These are phyloP conservation scores for Anorthoa munda DNA, from an alignment of 2,888 invertebrate species.

Conservation along the genomic window DNA sequence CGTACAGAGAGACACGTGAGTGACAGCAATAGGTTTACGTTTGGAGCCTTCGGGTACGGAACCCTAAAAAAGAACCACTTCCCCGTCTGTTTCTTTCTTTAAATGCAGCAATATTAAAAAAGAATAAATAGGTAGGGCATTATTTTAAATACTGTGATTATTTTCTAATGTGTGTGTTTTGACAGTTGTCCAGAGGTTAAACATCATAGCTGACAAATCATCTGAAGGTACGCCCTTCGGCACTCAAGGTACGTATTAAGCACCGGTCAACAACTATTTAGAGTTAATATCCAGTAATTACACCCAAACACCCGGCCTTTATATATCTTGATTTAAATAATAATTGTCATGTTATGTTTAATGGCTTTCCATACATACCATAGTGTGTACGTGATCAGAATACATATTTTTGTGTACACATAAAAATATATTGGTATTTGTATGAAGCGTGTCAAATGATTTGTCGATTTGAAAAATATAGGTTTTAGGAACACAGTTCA, in stretches of 20 bases:
- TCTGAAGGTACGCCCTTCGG: slow-evolving; percentile 88
- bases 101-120: no score
- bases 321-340: slow-evolving; percentile 61
- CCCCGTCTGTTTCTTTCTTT: no score
- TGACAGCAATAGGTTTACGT: no score
- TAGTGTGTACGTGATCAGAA: slow-evolving; percentile 18
- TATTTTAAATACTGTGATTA: slow-evolving; percentile 47
- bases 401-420: slow-evolving; percentile 9
- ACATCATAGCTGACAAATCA: slow-evolving; percentile 85
- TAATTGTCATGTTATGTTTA: slow-evolving; percentile 36
- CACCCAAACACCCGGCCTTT: slow-evolving; percentile 51
- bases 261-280: slow-evolving; percentile 48
- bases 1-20: no score
- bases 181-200: slow-evolving; percentile 86
- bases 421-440: slow-evolving; percentile 6
- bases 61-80: no score
- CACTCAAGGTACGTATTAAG: slow-evolving; percentile 83
- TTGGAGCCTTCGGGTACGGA: no score
- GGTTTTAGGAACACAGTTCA: background rate
- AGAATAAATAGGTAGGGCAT: no score
- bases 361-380: slow-evolving; percentile 27
- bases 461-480: background rate
- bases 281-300: slow-evolving; percentile 66
- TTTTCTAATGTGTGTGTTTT: slow-evolving; percentile 53
- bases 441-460: background rate